Conservation (phyloP, 2,797 vertebrate genomes). For the Aulostomus chinensis region DNA sequence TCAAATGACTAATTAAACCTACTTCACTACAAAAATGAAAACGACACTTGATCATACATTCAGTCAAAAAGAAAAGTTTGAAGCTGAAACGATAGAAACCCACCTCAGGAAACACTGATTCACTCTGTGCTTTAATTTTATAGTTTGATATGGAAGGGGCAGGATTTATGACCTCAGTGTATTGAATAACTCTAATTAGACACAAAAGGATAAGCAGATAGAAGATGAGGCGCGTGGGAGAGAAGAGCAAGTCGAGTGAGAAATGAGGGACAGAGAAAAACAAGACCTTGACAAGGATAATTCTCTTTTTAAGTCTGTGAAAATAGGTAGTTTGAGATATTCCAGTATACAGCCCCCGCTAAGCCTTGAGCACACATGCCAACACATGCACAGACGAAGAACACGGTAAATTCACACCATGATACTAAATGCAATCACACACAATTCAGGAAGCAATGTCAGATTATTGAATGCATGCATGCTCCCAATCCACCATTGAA, state of each 20-base stretch:
- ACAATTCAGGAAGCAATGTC: background rate
- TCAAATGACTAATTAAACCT: no score
- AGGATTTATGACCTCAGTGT: constrained; percentile 15
- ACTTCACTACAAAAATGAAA: no score
- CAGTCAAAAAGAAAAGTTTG: no score
- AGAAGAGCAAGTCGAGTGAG: constrained; percentile 8
- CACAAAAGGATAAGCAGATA: constrained; percentile 17
- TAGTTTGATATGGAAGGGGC: no score
- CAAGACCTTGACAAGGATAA: constrained; percentile 50
- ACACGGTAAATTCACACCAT: constrained; percentile 1
- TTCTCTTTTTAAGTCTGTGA: constrained; percentile 37
- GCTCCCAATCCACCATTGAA: no score
- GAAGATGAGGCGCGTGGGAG: constrained; percentile 23
- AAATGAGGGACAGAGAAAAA: constrained; percentile 25
- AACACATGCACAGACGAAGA: background rate
- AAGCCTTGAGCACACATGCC: background rate
- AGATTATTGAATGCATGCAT: no score
- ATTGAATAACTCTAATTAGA: constrained; percentile 44
- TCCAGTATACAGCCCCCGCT: background rate
- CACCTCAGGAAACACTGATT: no score
- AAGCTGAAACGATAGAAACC: no score
- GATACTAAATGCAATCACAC: background rate
- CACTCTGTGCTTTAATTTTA: no score
- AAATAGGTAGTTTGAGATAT: constrained; percentile 29
- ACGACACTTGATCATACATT: no score